These are phyloP conservation scores for Nesogale talazaci DNA, from an alignment of 2,113 vertebrate species.

Conservation along the genomic window DNA sequence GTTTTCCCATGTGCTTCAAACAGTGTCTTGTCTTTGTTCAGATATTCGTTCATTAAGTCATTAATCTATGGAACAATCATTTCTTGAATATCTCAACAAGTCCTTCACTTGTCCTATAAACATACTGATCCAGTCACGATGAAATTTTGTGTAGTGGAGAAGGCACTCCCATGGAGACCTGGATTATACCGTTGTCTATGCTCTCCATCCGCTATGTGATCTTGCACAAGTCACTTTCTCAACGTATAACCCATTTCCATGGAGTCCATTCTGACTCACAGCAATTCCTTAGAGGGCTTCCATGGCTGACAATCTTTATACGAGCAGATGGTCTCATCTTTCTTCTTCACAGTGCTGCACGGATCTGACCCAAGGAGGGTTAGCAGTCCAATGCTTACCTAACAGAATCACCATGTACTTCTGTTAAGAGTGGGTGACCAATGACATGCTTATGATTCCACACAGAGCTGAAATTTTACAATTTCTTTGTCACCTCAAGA, in stretches of 20 bases:
- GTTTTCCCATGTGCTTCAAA: neutral
- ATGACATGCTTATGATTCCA: neutral
- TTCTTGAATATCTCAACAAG: neutral
- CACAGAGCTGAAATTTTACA: neutral
- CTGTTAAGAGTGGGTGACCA: neutral
- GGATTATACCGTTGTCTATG: neutral
- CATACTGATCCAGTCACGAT: neutral
- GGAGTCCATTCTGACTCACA: no score
- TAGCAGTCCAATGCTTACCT: no score
- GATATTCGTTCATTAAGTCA: neutral
- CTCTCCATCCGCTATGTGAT: neutral
- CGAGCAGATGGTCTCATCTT: no score
- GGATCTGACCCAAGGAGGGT: no score
- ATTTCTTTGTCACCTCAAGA: neutral
- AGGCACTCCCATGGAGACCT: neutral
- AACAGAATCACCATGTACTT: neutral
- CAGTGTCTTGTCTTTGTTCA: neutral
- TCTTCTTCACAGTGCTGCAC: no score
- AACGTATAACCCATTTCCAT: no score
- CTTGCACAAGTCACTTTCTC: neutral
- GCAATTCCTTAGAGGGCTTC: no score
- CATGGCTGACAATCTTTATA: no score
- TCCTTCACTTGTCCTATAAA: neutral
- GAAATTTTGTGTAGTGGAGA: neutral
- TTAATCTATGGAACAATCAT: conserved; percentile 6